Percentiles rank a stretch among this genome's conserved stretches.
Evolutionary conservation across 37 sponge, comb jelly and placozoan genomes (phyloP).

Genomic region (Petrosia ficiformis): DNA sequence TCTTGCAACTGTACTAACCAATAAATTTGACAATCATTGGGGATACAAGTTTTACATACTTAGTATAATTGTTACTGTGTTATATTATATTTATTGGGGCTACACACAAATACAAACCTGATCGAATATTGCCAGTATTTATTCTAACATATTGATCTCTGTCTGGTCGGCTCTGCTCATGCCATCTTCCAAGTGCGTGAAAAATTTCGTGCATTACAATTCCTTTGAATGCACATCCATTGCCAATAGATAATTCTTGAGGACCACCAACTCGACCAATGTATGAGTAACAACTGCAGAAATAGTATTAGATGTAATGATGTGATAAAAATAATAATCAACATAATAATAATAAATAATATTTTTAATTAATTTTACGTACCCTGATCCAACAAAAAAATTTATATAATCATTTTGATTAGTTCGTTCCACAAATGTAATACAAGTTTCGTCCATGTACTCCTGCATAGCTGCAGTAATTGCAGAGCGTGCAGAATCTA

Average conservation of each 20-base stretch:
- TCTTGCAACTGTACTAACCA: too few relatives aligned
- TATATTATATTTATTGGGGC: too few relatives aligned
- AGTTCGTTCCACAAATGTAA: slow-evolving; percentile 34
- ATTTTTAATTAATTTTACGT: background rate
- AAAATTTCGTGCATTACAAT: slow-evolving; percentile 77
- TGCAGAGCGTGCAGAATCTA: too few relatives aligned
- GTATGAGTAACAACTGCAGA: slow-evolving; percentile 68
- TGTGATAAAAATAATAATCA: slow-evolving; percentile 1
- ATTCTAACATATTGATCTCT: slow-evolving; percentile 56
- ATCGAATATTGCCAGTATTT: slow-evolving; percentile 30
- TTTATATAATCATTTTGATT: slow-evolving; percentile 40
- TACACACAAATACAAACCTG: too few relatives aligned
- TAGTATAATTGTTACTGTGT: too few relatives aligned
- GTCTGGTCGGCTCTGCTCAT: slow-evolving; percentile 84
- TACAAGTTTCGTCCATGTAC: slow-evolving; percentile 34
- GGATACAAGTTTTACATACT: too few relatives aligned
- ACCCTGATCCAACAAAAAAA: slow-evolving; percentile 43
- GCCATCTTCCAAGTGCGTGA: slow-evolving; percentile 82
- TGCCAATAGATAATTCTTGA: slow-evolving; percentile 78
- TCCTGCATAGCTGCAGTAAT: slow-evolving; percentile 41
- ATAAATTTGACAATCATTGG: too few relatives aligned
- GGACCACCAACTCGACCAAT: slow-evolving; percentile 60
- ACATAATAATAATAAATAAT: too few relatives aligned
- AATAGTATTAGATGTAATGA: too few relatives aligned
- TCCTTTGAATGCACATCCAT: slow-evolving; percentile 64